phyloP scores from a whole-genome alignment of 2,888 invertebrate species.

The Sminthurides aquaticus region DNA sequence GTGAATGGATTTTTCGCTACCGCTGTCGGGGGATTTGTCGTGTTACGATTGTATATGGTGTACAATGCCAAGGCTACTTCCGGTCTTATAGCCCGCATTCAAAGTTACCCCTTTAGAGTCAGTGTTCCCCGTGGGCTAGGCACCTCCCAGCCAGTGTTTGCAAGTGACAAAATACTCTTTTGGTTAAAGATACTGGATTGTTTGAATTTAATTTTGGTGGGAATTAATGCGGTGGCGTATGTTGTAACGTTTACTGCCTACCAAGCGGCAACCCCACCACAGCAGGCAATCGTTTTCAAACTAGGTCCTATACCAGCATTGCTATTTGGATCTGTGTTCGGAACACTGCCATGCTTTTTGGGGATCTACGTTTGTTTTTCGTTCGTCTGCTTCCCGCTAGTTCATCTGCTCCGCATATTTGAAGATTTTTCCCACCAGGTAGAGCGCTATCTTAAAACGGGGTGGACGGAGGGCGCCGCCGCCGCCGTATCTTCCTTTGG shows the following conservation, averaged over 20 bases:
- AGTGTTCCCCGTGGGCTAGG: too few species aligned
- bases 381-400: neutral
- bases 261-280: neutral
- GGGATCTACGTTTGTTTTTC: neutral
- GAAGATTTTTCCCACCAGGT: conserved; percentile 16
- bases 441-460: conserved; percentile 5
- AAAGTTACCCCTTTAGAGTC: neutral
- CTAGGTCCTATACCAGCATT: neutral
- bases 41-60: conserved; percentile 6
- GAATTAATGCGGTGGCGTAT: neutral
- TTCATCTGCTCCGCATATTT: conserved; percentile 12
- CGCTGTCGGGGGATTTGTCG: neutral
- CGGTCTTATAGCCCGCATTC: neutral
- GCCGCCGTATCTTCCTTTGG: neutral
- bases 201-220: neutral
- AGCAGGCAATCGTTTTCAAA: neutral
- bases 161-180: neutral
- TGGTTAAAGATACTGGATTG: neutral
- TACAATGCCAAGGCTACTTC: conserved; percentile 9
- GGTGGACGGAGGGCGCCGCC: neutral
- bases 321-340: neutral
- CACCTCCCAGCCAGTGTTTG: neutral
- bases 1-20: conserved; percentile 9
- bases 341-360: neutral
- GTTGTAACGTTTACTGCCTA: neutral